A percentile compares a stretch with the other conserved stretches of the same genome.
Evolutionary conservation across 2,888 invertebrate species (phyloP).

Genomic region (Beris morrisii): DNA sequence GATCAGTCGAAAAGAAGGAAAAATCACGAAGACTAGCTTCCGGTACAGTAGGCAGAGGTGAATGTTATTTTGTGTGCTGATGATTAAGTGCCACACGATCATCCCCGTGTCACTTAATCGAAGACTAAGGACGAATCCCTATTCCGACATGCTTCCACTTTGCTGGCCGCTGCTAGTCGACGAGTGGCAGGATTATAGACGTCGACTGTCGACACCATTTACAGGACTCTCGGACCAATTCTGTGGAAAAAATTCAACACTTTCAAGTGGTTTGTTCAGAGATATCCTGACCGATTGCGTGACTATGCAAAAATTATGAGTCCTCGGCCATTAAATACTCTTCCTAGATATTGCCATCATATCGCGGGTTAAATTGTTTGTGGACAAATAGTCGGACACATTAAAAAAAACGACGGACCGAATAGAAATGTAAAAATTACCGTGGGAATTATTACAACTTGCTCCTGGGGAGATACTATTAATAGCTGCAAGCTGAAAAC

Average conservation of each 20-base stretch:
- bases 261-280: conserved; percentile 27
- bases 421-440: conserved; percentile 20
- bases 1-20: conserved; percentile 17
- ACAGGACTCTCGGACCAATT: conserved; percentile 17
- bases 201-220: conserved; percentile 21
- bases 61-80: conserved; percentile 9
- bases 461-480: neutral
- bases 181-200: neutral
- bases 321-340: conserved; percentile 19
- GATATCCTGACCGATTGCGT: conserved; percentile 31
- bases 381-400: conserved; percentile 5
- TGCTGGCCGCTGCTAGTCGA: neutral
- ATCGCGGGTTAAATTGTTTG: conserved; percentile 26
- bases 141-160: conserved; percentile 8
- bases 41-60: conserved; percentile 11
- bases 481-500: no score
- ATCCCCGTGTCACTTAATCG: conserved; percentile 35
- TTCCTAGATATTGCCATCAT: neutral
- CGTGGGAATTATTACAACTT: conserved; percentile 28
- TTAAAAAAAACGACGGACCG: neutral
- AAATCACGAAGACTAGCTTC: conserved; percentile 36
- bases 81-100: conserved; percentile 37
- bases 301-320: conserved; percentile 36
- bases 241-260: conserved; percentile 33
- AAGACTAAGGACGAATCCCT: conserved; percentile 16